These are phyloP conservation scores for Oreochromis spilurus DNA, from an alignment of 2,113 vertebrate species.

Conservation along the genomic window DNA sequence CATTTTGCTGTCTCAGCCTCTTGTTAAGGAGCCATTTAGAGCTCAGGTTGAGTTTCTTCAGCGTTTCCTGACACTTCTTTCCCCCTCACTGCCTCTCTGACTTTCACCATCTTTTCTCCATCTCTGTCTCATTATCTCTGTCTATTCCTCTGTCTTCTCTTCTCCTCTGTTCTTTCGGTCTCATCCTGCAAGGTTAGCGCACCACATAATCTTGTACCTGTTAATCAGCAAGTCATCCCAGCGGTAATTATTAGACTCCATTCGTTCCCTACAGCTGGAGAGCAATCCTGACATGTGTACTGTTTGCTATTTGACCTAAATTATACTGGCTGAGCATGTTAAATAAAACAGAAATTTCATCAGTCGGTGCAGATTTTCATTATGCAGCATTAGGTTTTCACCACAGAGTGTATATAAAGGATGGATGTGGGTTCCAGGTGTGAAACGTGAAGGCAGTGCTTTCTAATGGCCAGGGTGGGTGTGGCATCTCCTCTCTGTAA, in stretches of 20 bases:
- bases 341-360: not conserved
- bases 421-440: not conserved
- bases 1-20: conserved; percentile 58
- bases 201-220: not conserved
- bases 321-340: not conserved
- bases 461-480: not conserved
- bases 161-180: not conserved
- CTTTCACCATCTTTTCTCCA: conserved; percentile 47
- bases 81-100: conserved; percentile 39
- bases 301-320: not conserved
- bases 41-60: conserved; percentile 61
- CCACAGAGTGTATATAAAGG: not conserved
- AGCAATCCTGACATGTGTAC: not conserved
- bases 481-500: not conserved
- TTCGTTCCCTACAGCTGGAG: not conserved
- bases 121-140: conserved; percentile 51
- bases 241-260: not conserved
- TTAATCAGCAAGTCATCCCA: not conserved
- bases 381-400: not conserved
- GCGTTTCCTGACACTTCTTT: conserved; percentile 47
- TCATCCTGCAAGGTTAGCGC: not conserved
- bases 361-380: not conserved
- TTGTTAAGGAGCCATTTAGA: conserved; percentile 61
- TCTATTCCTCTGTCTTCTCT: conserved; percentile 8
- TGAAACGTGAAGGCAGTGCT: not conserved